Evolutionary conservation across 1,140 invertebrate species (phyloP).

Genomic region (Drosophila kurseongensis): DNA sequence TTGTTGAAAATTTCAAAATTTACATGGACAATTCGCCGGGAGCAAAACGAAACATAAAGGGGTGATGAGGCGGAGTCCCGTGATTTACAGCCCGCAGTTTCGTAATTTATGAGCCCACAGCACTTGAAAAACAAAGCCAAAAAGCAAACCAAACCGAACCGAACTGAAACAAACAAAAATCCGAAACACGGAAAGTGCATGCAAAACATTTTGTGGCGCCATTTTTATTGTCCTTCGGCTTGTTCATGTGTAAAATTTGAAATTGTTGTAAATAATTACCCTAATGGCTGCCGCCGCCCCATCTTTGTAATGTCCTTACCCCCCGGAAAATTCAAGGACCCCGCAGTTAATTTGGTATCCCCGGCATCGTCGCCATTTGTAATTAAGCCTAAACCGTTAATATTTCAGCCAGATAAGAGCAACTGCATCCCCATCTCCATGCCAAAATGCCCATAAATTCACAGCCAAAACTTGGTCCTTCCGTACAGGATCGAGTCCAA

Average conservation of each 20-base stretch:
- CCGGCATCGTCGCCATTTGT: slow-evolving; percentile 69
- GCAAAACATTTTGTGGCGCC: slow-evolving; percentile 65
- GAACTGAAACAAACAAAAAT: not conserved
- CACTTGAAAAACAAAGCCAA: slow-evolving; percentile 41
- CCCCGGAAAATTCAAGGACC: not conserved
- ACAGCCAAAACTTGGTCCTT: slow-evolving; percentile 59
- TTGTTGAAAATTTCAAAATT: slow-evolving; percentile 75
- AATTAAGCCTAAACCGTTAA: slow-evolving; percentile 82
- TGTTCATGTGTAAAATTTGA: slow-evolving; percentile 80
- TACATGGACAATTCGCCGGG: slow-evolving; percentile 57
- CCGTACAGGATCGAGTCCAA: slow-evolving; percentile 29
- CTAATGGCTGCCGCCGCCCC: slow-evolving; percentile 52
- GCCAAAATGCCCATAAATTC: slow-evolving; percentile 43
- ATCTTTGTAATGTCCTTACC: not conserved
- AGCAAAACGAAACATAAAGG: slow-evolving; percentile 16
- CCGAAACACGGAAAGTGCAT: slow-evolving; percentile 60
- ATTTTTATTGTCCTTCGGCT: slow-evolving; percentile 65
- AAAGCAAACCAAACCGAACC: slow-evolving; percentile 13
- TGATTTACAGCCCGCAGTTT: slow-evolving; percentile 72
- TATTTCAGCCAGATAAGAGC: slow-evolving; percentile 78
- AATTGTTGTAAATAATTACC: slow-evolving; percentile 83
- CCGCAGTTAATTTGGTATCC: slow-evolving; percentile 68
- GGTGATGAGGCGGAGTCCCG: slow-evolving; percentile 20
- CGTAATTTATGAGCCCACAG: slow-evolving; percentile 67
- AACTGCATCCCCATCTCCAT: slow-evolving; percentile 28